Evolutionary conservation across 2,888 invertebrate species (phyloP).

Genomic region (Papilio protenor): DNA sequence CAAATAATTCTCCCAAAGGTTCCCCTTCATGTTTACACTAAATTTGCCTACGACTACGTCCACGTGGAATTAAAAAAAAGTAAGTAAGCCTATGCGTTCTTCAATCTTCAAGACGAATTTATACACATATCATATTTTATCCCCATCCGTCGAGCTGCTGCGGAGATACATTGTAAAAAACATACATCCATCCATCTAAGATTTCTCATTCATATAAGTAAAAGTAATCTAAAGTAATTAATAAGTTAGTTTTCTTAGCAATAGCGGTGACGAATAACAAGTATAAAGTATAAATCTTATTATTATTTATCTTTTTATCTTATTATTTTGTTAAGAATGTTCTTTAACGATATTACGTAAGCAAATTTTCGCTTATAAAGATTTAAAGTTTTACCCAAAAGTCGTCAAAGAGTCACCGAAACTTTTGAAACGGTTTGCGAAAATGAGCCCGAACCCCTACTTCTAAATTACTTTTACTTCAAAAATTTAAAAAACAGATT

Average conservation of each 20-base stretch:
- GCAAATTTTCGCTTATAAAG: slow-evolving; percentile 43
- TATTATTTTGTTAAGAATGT: slow-evolving; percentile 15
- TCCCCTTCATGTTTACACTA: background rate
- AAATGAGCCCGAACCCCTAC: slow-evolving; percentile 44
- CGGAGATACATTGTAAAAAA: too few species aligned
- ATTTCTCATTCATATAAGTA: too few species aligned
- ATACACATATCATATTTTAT: too few species aligned
- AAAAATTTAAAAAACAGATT: slow-evolving; percentile 43
- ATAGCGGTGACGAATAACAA: background rate
- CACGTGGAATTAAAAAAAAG: too few species aligned
- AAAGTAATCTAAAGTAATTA: background rate
- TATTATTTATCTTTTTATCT: background rate
- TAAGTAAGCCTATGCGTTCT: too few species aligned
- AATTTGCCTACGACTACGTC: too few species aligned
- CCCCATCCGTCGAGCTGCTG: too few species aligned
- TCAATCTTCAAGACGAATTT: too few species aligned
- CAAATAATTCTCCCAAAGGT: background rate
- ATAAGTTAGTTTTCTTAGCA: background rate
- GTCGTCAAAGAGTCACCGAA: slow-evolving; percentile 45
- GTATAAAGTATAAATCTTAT: background rate
- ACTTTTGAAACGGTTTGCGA: slow-evolving; percentile 44
- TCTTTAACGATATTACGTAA: slow-evolving; percentile 35
- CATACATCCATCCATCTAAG: too few species aligned
- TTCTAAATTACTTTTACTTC: slow-evolving; percentile 45
- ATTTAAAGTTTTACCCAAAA: slow-evolving; percentile 44